Percentiles rank a stretch among this genome's conserved stretches.
Conservation (phyloP, 2,797 vertebrate genomes). For the Karalla daura region DNA sequence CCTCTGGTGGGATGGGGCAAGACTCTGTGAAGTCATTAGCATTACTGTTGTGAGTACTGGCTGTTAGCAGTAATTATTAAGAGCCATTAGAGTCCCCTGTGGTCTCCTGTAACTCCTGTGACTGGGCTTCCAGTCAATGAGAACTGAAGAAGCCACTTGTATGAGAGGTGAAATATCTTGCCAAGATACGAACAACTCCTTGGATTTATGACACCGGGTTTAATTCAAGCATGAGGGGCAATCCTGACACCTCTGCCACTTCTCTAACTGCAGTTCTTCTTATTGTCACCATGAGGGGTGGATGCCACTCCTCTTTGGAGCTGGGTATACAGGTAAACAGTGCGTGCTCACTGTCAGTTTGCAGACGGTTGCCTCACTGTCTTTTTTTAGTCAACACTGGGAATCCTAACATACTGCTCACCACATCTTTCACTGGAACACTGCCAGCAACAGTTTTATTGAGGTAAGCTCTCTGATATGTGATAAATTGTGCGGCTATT, state of each 20-base stretch:
- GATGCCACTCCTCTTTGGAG: constrained; percentile 24
- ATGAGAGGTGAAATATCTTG: too few species aligned
- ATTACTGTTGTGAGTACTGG: too few species aligned
- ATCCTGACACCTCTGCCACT: not conserved
- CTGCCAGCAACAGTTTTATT: not conserved
- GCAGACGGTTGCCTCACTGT: constrained; percentile 13
- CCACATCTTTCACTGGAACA: not conserved
- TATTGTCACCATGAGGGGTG: not conserved
- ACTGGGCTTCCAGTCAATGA: too few species aligned
- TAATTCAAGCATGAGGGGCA: too few species aligned
- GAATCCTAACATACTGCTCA: constrained; percentile 12
- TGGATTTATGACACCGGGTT: too few species aligned
- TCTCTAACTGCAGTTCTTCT: constrained; percentile 2
- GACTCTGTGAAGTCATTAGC: too few species aligned
- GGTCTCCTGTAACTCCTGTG: too few species aligned
- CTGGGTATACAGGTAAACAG: not conserved
- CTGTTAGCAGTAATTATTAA: too few species aligned
- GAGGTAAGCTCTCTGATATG: constrained; percentile 38
- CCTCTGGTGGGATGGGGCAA: too few species aligned
- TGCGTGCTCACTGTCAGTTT: not conserved
- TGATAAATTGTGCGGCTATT: not conserved
- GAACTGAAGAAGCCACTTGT: too few species aligned
- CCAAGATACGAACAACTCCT: too few species aligned
- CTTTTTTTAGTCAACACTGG: constrained; percentile 22
- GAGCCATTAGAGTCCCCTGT: too few species aligned